Conservation (phyloP, 35 echinoderm and acorn worm species). For the Hemicentrotus pulcherrimus region DNA sequence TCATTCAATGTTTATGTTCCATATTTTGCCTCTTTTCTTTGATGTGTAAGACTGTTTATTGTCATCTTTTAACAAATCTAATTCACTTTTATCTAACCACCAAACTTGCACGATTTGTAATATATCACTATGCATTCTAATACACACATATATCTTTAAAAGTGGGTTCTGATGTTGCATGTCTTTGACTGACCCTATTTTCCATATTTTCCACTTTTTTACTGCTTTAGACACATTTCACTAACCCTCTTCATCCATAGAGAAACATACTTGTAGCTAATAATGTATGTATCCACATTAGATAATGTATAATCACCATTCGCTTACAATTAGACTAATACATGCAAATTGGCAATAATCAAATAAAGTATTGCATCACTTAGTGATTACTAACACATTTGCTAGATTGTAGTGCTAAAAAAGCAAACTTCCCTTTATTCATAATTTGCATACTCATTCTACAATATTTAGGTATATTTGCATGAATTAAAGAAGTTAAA, state of each 20-base stretch:
- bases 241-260: not conserved
- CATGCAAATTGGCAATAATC: not conserved
- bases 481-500: no score
- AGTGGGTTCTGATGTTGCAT: not conserved
- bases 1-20: not conserved
- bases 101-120: not conserved
- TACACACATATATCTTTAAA: no score
- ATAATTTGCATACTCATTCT: not conserved
- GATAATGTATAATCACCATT: not conserved
- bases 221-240: not conserved
- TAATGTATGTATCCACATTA: not conserved
- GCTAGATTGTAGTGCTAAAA: not conserved
- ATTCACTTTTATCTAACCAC: not conserved
- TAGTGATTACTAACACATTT: not conserved
- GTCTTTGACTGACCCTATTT: not conserved
- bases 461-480: no score
- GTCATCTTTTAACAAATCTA: not conserved
- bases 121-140: no score
- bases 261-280: no score
- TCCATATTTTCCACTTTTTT: not conserved
- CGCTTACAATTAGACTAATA: not conserved
- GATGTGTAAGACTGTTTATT: not conserved
- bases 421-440: not conserved
- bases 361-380: not conserved
- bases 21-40: not conserved